Evolutionary conservation across 2,113 vertebrate species (phyloP).

Genomic region (Pyrgilauda ruficollis): DNA sequence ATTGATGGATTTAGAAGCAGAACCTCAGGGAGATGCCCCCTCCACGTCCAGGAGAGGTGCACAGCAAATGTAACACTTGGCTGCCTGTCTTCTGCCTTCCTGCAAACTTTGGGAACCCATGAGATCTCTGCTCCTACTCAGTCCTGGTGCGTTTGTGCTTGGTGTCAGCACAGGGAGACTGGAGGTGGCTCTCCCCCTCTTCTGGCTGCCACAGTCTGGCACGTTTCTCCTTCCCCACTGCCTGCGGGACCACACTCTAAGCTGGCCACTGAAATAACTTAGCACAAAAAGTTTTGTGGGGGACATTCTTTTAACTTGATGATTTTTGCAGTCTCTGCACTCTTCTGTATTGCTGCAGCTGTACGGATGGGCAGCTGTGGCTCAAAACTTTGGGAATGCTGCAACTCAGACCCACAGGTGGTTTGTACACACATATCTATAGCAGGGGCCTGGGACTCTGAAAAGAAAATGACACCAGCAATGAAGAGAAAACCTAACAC

Average conservation of each 20-base stretch:
- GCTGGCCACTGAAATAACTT: neutral
- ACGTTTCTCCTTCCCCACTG: neutral
- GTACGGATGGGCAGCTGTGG: neutral
- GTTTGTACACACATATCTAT: neutral
- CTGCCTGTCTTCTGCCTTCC: neutral
- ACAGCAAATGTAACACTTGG: neutral
- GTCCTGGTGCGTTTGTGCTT: neutral
- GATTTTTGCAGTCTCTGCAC: neutral
- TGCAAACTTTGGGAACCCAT: neutral
- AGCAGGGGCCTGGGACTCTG: neutral
- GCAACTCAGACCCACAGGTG: neutral
- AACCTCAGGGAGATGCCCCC: neutral
- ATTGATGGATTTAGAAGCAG: neutral
- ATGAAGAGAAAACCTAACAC: neutral
- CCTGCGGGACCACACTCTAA: neutral
- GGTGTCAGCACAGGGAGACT: neutral
- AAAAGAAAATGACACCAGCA: neutral
- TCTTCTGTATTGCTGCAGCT: neutral
- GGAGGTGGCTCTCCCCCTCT: neutral
- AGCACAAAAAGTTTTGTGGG: neutral
- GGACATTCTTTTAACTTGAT: neutral
- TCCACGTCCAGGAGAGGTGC: neutral
- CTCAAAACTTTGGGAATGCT: neutral
- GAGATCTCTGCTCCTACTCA: neutral
- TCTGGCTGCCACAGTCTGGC: neutral